Evolutionary conservation across 2,113 vertebrate genomes (phyloP).

Genomic region (Terrapene triunguis): DNA sequence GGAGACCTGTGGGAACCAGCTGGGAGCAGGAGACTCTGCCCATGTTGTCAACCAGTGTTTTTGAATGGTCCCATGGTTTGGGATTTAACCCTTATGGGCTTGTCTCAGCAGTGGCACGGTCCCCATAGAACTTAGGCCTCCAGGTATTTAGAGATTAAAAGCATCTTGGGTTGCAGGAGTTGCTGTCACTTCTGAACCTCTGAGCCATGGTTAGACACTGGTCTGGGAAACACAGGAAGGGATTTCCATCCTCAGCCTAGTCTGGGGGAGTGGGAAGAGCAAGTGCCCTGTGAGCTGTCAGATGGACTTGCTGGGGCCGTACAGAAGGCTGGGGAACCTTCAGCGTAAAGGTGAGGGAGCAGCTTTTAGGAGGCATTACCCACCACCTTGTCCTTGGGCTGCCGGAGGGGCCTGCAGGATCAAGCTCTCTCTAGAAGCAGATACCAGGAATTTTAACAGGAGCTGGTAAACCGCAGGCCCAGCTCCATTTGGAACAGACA

Average conservation of each 20-base stretch:
- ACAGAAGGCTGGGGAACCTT: not conserved
- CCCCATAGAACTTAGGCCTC: too few relatives aligned
- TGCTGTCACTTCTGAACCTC: not conserved
- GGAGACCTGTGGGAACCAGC: not conserved
- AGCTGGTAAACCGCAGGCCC: not conserved
- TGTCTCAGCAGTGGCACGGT: not conserved
- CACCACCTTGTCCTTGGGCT: fast-evolving
- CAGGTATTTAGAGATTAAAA: not conserved
- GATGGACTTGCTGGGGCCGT: not conserved
- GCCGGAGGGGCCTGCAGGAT: fast-evolving
- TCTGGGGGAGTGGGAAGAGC: too few relatives aligned
- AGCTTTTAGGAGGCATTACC: fast-evolving
- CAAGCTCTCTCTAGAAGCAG: fast-evolving
- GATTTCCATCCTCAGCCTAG: not conserved
- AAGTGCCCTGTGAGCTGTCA: not conserved
- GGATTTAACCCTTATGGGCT: not conserved
- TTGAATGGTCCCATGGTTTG: not conserved
- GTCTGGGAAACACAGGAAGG: not conserved
- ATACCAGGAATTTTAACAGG: not conserved
- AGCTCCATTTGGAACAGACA: fast-evolving
- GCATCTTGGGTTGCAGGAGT: not conserved
- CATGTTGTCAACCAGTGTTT: not conserved
- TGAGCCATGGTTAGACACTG: not conserved
- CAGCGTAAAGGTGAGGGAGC: not conserved
- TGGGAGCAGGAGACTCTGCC: not conserved